Conservation (phyloP, 2,888 invertebrate genomes). For the Chrysolina oricalcia region DNA sequence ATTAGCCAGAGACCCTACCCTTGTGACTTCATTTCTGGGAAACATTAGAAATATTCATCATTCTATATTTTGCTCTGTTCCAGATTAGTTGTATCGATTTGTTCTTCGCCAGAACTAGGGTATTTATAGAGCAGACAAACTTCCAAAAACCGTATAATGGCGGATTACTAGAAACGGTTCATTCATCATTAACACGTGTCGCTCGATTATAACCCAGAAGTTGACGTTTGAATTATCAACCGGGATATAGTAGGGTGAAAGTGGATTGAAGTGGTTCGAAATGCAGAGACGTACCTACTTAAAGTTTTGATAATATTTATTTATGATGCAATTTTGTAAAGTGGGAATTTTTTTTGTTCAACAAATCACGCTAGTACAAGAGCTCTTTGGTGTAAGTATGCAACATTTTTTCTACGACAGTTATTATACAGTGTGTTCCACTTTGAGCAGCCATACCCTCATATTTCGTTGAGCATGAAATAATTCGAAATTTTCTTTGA, state of each 20-base stretch:
- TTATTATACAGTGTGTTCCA: too few relatives aligned
- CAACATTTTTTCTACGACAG: too few relatives aligned
- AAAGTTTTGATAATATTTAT: too few relatives aligned
- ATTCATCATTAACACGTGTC: constrained; percentile 33
- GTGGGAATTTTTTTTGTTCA: too few relatives aligned
- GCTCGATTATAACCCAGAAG: not conserved
- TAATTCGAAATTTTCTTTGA: too few relatives aligned
- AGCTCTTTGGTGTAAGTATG: too few relatives aligned
- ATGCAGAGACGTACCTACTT: too few relatives aligned
- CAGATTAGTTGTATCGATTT: constrained; percentile 36
- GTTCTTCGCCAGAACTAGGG: constrained; percentile 33
- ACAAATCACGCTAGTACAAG: too few relatives aligned
- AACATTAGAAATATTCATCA: constrained; percentile 11
- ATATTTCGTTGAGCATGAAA: too few relatives aligned
- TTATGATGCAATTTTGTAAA: too few relatives aligned
- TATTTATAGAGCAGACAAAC: constrained; percentile 44
- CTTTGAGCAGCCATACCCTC: too few relatives aligned
- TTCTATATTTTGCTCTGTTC: not conserved
- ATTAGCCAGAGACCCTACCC: not conserved
- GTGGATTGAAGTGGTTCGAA: constrained; percentile 4
- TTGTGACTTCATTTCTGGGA: constrained; percentile 15
- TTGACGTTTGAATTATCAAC: not conserved
- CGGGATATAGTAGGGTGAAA: not conserved
- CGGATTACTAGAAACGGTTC: constrained; percentile 36
- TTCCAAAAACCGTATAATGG: constrained; percentile 43